Percentiles rank a stretch among this genome's conserved stretches.
Conservation (phyloP, 2,797 vertebrate species). For the Enoplosus armatus region DNA sequence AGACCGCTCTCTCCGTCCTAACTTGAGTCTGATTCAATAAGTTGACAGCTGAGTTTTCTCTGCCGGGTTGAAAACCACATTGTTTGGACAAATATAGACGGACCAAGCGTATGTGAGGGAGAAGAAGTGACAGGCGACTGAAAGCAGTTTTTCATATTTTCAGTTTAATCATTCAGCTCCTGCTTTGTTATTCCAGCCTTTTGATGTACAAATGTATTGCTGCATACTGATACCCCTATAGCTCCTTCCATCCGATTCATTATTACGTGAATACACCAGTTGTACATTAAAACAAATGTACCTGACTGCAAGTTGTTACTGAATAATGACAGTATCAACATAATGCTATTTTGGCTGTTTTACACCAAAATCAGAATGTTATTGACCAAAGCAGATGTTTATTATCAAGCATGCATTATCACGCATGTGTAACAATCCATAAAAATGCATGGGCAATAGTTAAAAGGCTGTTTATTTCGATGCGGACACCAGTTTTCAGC, state of each 20-base stretch:
- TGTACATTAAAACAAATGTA: not conserved
- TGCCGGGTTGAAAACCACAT: conserved; percentile 17
- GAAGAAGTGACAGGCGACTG: not conserved
- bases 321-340: not conserved
- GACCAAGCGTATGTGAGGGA: not conserved
- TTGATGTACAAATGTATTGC: not conserved
- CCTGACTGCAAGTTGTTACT: not conserved
- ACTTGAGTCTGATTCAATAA: conserved; percentile 46
- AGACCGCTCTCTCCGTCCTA: conserved; percentile 35
- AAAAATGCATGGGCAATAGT: not conserved
- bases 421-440: not conserved
- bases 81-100: conserved; percentile 11
- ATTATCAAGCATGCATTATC: not conserved
- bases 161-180: not conserved
- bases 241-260: not conserved
- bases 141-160: not conserved
- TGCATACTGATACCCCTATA: not conserved
- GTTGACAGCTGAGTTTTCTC: conserved; percentile 34
- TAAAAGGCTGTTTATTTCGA: conserved; percentile 15
- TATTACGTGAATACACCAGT: not conserved
- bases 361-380: not conserved
- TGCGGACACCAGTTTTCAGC: conserved; percentile 19
- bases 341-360: not conserved
- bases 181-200: not conserved
- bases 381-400: not conserved